phyloP scores from a whole-genome alignment of 2,888 invertebrate genomes.

The Charanyca ferruginea region DNA sequence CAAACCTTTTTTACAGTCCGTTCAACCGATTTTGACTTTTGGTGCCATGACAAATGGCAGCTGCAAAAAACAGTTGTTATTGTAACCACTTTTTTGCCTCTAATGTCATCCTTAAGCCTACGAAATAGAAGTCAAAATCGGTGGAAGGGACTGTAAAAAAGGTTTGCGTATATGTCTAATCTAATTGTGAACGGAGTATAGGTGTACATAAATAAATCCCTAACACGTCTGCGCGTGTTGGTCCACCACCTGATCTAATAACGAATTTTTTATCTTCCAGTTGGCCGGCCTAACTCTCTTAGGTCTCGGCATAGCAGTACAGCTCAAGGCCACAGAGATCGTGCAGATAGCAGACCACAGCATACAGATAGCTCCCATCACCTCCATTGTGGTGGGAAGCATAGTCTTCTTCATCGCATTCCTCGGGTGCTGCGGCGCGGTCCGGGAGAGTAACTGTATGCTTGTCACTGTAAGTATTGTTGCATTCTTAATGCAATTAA shows the following conservation, averaged over 20 bases:
- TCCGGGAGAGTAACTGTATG: slow-evolving; percentile 96
- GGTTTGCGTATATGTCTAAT: too few relatives aligned
- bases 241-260: neutral
- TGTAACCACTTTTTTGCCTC: too few relatives aligned
- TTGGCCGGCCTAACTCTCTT: slow-evolving; percentile 93
- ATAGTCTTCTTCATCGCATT: slow-evolving; percentile 95
- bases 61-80: too few relatives aligned
- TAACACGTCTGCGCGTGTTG: too few relatives aligned
- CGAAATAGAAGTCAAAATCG: too few relatives aligned
- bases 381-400: slow-evolving; percentile 93
- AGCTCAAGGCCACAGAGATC: slow-evolving; percentile 89
- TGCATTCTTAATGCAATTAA: neutral
- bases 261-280: slow-evolving; percentile 83
- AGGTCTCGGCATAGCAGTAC: slow-evolving; percentile 92
- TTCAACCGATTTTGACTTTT: too few relatives aligned
- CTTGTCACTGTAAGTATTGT: slow-evolving; percentile 93
- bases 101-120: too few relatives aligned
- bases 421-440: slow-evolving; percentile 97
- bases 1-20: too few relatives aligned
- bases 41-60: too few relatives aligned
- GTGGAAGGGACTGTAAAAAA: too few relatives aligned
- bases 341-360: slow-evolving; percentile 79
- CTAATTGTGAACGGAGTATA: too few relatives aligned
- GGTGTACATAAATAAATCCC: too few relatives aligned
- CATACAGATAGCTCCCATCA: slow-evolving; percentile 90